These are phyloP conservation scores for Capreolus pygargus DNA, from an alignment of 2,113 vertebrate genomes.

Conservation along the genomic window DNA sequence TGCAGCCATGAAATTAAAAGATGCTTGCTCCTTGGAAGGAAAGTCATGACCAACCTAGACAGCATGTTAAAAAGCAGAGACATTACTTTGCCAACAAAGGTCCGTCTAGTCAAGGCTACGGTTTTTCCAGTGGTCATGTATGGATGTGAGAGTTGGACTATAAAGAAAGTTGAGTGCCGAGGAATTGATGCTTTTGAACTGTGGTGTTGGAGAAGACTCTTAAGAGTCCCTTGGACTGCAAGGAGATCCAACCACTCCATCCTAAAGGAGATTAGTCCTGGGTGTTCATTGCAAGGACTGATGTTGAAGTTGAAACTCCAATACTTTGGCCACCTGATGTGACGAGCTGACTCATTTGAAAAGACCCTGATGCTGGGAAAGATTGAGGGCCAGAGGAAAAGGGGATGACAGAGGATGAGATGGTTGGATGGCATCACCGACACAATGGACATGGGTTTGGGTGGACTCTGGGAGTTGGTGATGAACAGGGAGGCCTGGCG, in stretches of 20 bases:
- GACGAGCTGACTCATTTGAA: background rate
- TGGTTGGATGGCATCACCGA: background rate
- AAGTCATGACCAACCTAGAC: background rate
- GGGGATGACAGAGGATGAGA: background rate
- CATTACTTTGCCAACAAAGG: background rate
- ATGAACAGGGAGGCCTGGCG: background rate
- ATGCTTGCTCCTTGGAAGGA: background rate
- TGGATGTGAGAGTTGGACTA: no score
- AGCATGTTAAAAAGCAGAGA: background rate
- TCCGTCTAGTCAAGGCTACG: background rate
- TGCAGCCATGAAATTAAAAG: no score
- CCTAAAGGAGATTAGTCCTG: no score
- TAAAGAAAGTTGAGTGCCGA: no score
- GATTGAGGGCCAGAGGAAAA: background rate
- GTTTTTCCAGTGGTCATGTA: no score
- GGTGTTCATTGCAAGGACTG: background rate
- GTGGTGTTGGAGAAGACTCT: no score
- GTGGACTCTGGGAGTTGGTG: background rate
- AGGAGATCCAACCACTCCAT: no score
- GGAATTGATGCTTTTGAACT: no score
- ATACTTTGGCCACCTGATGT: background rate
- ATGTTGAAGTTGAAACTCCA: background rate
- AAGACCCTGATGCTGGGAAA: background rate
- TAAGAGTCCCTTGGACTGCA: no score
- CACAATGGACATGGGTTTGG: accelerated